phyloP scores from a whole-genome alignment of 2,797 vertebrate genomes.

The Vultur gryphus region DNA sequence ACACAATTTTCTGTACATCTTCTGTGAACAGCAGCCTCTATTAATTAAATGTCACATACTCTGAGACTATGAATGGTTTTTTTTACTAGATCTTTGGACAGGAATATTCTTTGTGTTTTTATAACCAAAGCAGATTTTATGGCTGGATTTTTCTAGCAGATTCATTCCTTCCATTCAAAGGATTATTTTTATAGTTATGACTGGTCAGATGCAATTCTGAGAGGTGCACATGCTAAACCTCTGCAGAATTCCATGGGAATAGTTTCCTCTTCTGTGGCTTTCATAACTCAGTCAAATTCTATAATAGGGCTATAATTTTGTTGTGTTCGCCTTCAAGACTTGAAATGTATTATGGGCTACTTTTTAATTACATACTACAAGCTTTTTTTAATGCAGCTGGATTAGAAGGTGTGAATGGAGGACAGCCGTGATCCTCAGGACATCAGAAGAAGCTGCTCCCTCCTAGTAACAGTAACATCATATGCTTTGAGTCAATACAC shows the following conservation, averaged over 20 bases:
- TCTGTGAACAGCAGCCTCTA: not conserved
- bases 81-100: not conserved
- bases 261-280: not conserved
- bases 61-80: not conserved
- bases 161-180: not conserved
- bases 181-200: not conserved
- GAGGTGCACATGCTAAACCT: not conserved
- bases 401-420: not conserved
- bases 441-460: not conserved
- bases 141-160: not conserved
- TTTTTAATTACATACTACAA: not conserved
- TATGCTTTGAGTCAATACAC: not conserved
- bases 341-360: not conserved
- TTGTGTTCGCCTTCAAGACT: not conserved
- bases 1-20: not conserved
- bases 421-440: not conserved
- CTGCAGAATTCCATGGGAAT: not conserved
- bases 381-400: not conserved
- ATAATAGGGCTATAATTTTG: not conserved
- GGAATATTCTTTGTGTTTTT: not conserved
- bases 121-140: not conserved
- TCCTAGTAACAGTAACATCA: not conserved
- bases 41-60: not conserved
- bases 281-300: not conserved
- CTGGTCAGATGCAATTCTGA: not conserved